Percentiles rank a stretch among this genome's conserved stretches.
phyloP scores from a whole-genome alignment of 2,113 vertebrate species.

The Lophotis ruficrista region DNA sequence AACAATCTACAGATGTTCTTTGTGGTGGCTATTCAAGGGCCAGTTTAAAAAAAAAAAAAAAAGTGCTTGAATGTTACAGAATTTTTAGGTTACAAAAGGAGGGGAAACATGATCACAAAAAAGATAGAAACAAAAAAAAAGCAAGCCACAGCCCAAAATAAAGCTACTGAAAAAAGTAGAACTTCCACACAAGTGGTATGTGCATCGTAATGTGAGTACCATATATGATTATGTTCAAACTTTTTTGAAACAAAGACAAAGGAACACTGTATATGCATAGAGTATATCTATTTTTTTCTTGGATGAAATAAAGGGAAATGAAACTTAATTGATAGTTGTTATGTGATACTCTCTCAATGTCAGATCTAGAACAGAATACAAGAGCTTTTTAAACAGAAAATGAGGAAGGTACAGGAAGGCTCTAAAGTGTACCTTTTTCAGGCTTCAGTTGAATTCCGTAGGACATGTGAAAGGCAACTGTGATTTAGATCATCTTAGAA shows the following conservation, averaged over 20 bases:
- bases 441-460: neutral
- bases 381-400: neutral
- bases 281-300: neutral
- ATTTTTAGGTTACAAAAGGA: neutral
- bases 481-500: slow-evolving; percentile 4
- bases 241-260: neutral
- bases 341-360: neutral
- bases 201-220: neutral
- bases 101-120: neutral
- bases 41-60: neutral
- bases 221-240: neutral
- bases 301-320: neutral
- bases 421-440: neutral
- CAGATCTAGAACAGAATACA: neutral
- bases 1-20: neutral
- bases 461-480: neutral
- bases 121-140: neutral
- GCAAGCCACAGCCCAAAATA: neutral
- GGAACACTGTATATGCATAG: neutral
- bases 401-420: neutral
- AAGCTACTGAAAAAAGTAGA: neutral
- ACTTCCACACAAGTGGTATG: neutral
- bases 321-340: neutral
- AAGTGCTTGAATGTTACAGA: neutral
- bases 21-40: neutral